Percentiles rank a stretch among this genome's conserved stretches.
Conservation (phyloP, 2,888 invertebrate species). For the Adineta ricciae region DNA sequence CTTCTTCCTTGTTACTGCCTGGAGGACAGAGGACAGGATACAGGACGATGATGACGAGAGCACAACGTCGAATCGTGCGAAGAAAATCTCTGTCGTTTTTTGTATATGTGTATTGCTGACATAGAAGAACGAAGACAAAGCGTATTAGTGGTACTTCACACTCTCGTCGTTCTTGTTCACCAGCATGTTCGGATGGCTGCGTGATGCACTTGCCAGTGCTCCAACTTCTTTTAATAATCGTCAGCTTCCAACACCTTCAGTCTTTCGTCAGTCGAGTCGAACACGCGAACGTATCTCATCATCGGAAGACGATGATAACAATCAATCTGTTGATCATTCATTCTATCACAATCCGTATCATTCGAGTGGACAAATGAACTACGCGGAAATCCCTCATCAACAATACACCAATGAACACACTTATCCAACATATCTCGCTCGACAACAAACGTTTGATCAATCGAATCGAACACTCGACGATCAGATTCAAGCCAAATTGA, state of each 20-base stretch:
- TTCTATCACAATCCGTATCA: slow-evolving; percentile 16
- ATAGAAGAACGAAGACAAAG: background rate
- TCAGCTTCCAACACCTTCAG: background rate
- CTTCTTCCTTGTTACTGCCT: background rate
- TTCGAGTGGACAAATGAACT: background rate
- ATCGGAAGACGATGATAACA: background rate
- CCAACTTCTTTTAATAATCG: background rate
- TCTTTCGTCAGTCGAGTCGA: background rate
- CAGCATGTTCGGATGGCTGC: background rate
- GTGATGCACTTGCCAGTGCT: background rate
- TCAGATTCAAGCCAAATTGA: background rate
- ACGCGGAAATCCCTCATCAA: background rate
- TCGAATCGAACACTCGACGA: background rate
- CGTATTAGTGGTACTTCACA: background rate
- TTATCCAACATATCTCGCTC: slow-evolving; percentile 6
- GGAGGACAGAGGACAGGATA: background rate
- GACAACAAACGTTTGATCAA: background rate
- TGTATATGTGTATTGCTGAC: background rate
- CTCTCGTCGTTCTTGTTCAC: background rate
- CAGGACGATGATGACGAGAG: background rate
- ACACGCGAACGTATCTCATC: background rate
- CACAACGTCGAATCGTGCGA: background rate
- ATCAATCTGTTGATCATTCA: background rate
- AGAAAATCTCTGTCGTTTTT: background rate
- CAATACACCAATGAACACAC: background rate